phyloP scores from a whole-genome alignment of 2,113 vertebrate species.

The Lepisosteus oculatus region DNA sequence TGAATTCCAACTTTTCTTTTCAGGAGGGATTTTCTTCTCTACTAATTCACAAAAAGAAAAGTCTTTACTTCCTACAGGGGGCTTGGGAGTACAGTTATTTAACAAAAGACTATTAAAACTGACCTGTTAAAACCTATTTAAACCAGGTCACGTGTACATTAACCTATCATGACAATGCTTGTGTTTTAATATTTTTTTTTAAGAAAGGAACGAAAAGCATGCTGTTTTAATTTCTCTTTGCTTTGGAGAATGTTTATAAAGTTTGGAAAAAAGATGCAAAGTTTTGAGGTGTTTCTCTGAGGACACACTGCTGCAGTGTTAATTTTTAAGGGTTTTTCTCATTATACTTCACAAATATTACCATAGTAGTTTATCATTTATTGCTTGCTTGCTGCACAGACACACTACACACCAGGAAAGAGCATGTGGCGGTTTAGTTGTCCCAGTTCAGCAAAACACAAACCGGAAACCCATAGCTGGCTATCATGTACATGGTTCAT shows the following conservation, averaged over 20 bases:
- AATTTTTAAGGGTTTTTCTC: constrained; percentile 53
- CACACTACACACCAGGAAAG: constrained; percentile 58
- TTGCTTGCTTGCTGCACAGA: constrained; percentile 70
- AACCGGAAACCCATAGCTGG: constrained; percentile 6
- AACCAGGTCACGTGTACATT: neutral
- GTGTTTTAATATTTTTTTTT: constrained; percentile 21
- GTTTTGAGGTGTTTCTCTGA: constrained; percentile 48
- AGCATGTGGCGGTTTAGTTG: constrained; percentile 42
- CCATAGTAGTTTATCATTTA: constrained; percentile 63
- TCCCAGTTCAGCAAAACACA: constrained; percentile 17
- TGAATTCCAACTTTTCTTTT: no score
- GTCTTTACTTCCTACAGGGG: no score
- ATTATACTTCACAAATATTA: constrained; percentile 70
- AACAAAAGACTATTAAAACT: neutral
- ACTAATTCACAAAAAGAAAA: no score
- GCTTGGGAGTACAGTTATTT: no score
- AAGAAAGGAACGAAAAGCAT: constrained; percentile 33
- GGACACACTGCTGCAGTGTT: constrained; percentile 55
- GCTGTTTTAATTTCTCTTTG: constrained; percentile 37
- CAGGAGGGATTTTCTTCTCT: no score
- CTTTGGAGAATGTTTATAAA: constrained; percentile 18
- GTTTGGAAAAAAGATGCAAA: constrained; percentile 31
- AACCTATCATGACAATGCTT: constrained; percentile 6
- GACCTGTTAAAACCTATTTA: constrained; percentile 11
- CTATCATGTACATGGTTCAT: constrained; percentile 17